These are phyloP conservation scores for Idaea straminata DNA, from an alignment of 2,888 invertebrate species.

Conservation along the genomic window DNA sequence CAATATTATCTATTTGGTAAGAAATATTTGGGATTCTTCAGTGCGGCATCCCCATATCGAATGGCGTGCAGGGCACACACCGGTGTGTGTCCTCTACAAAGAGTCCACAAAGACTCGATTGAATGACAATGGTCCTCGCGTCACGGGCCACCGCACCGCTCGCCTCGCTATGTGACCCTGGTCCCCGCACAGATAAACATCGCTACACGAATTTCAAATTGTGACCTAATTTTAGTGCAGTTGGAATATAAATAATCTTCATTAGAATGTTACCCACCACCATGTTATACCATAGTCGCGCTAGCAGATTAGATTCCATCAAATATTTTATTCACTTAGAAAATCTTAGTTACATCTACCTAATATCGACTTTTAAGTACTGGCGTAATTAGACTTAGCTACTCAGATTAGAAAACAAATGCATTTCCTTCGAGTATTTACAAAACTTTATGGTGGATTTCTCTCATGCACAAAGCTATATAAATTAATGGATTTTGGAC, in stretches of 20 bases:
- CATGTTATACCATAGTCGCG: no score
- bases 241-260: background rate
- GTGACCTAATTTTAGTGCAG: slow-evolving; percentile 20
- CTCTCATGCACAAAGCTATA: background rate
- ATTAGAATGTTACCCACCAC: slow-evolving; percentile 8
- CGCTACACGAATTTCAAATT: slow-evolving; percentile 24
- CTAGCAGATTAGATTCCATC: no score
- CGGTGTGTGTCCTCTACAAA: slow-evolving; percentile 58
- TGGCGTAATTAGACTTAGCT: no score
- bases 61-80: slow-evolving; percentile 41
- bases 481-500: background rate
- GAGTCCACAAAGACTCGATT: slow-evolving; percentile 63
- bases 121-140: slow-evolving; percentile 65
- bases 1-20: background rate
- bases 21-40: slow-evolving; percentile 14
- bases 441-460: background rate
- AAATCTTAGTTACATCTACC: no score
- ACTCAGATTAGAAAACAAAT: background rate
- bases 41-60: slow-evolving; percentile 49
- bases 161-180: slow-evolving; percentile 45
- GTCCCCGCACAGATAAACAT: slow-evolving; percentile 30
- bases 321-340: no score
- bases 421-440: background rate
- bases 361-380: no score
- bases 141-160: slow-evolving; percentile 61